Base-by-base conservation (phyloP, 2,888 invertebrate genomes). In the Agriopis leucophaearia region DNA sequence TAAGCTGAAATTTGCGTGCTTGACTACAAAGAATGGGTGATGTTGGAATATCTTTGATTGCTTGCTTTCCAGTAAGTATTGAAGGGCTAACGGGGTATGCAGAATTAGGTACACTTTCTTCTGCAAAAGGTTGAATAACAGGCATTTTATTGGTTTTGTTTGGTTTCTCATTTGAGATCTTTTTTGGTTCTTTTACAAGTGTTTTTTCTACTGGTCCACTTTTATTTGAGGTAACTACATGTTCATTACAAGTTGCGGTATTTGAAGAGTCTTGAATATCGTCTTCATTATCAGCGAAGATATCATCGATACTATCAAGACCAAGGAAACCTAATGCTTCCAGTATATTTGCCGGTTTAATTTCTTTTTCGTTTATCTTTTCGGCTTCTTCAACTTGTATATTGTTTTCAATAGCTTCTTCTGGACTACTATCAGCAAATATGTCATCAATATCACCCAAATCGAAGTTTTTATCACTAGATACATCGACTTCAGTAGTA, bases 301-400 rank as follows among this genome's bases (percentile, higher is more conserved):
- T 91, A 67, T 94, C 94, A 47, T 94, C 88, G 67, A 95, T 90
- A 71, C 89, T 91, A 57, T 91, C 87, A 50, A 94, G 81, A 61
- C 94, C 93, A 44, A 95, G 89, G 78, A 89, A 88, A 61, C 83
- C 85, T 67, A 93, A 77, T 1, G 84, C 80, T 72, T 87, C 78
- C 66, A 83, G 81, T 1, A 81, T 54, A 16, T 77, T 65, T 78
- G 74, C 61, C 3, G 65, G 63, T 44, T 65, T 55, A 18, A 51
- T 45, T 51, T 64, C 47, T 13, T 27, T 16, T 58, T 58, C 52
- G 27, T 27, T 1, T 48, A 13, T 16, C 36, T 44, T 40, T 10
- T 54, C n/a, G n/a, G 44, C 62, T 27, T 27, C 27, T 27, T 27
- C 4, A 18, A 3, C 54, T 58, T 40, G 38, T 7, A 63, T 13